Evolutionary conservation across 2,888 invertebrate species (phyloP).

Genomic region (Lasioglossum marginatum): DNA sequence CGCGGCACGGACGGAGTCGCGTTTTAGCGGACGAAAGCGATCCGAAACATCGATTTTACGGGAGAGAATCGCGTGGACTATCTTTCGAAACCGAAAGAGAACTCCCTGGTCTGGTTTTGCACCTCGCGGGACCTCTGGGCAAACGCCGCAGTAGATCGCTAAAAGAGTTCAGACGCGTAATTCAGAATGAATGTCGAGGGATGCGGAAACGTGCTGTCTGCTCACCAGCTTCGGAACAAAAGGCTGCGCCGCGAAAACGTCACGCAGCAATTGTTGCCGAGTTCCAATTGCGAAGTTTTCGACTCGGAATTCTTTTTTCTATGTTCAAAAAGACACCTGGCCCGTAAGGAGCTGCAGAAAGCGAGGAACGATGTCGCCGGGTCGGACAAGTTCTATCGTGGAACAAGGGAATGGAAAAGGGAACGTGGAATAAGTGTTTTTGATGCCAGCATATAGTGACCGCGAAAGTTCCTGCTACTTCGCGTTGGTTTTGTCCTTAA

Average conservation of each 20-base stretch:
- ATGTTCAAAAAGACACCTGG: neutral
- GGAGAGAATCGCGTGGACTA: neutral
- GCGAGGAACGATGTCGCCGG: neutral
- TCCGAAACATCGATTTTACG: neutral
- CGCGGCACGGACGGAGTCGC: neutral
- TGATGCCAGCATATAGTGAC: neutral
- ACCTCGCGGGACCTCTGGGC: neutral
- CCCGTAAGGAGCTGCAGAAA: neutral
- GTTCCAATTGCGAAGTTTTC: neutral
- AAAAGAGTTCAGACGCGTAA: neutral
- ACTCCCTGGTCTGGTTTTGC: neutral
- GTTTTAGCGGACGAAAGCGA: neutral
- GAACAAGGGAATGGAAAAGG: neutral
- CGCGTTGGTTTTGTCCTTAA: neutral
- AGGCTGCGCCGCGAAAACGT: neutral
- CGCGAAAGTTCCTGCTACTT: neutral
- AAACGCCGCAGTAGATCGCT: neutral
- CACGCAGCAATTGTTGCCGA: neutral
- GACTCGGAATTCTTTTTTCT: neutral
- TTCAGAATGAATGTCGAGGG: constrained; percentile 1
- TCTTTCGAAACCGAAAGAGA: neutral
- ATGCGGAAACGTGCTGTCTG: neutral
- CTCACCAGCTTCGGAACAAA: neutral
- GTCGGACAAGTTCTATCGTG: neutral
- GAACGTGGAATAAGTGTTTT: neutral